Evolutionary conservation across 2,113 vertebrate genomes (phyloP).

Genomic region (Scalopus aquaticus): DNA sequence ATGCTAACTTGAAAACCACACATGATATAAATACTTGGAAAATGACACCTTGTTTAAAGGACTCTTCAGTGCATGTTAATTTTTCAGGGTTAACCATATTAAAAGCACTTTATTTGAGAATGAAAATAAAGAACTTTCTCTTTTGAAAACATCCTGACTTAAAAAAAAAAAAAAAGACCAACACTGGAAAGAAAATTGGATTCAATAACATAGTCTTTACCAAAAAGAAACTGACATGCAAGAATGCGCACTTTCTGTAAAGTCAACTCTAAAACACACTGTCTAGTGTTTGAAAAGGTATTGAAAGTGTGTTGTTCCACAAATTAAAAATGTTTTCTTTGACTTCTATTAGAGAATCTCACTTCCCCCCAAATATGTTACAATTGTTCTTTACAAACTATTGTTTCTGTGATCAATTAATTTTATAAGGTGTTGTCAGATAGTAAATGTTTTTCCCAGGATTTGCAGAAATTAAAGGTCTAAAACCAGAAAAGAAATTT

Average conservation of each 20-base stretch:
- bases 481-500: background rate
- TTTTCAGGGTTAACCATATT: background rate
- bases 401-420: background rate
- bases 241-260: background rate
- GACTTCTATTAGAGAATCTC: background rate
- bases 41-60: background rate
- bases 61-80: background rate
- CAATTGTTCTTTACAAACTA: background rate
- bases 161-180: background rate
- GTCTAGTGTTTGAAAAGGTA: background rate
- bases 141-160: conserved; percentile 24
- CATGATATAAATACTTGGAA: background rate
- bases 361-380: background rate
- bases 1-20: background rate
- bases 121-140: background rate
- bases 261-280: background rate
- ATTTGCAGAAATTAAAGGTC: background rate
- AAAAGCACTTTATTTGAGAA: background rate
- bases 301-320: background rate
- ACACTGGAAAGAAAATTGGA: background rate
- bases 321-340: background rate
- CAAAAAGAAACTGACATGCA: background rate
- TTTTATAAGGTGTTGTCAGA: background rate
- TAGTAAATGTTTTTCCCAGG: background rate
- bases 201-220: background rate